Evolutionary conservation across 2,113 vertebrate genomes (phyloP).

Genomic region (Ibidorhyncha struthersii): DNA sequence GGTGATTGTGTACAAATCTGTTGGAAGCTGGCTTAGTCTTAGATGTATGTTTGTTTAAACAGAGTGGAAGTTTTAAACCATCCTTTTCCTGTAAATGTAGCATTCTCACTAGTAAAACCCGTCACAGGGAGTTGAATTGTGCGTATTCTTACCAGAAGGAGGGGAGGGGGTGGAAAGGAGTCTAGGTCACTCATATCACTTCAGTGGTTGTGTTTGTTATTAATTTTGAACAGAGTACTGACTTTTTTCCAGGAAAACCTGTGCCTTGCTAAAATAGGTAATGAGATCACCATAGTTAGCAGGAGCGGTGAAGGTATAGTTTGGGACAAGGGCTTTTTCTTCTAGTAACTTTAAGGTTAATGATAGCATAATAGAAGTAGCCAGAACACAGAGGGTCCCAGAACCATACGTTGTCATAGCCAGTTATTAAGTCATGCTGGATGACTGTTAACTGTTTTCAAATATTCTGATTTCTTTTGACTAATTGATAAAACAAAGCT

Average conservation of each 20-base stretch:
- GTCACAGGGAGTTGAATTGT: background rate
- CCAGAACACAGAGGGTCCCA: background rate
- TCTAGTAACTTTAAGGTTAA: background rate
- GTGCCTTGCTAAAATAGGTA: background rate
- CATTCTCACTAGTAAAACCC: background rate
- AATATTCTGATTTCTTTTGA: background rate
- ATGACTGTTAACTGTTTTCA: background rate
- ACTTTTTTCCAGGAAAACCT: background rate
- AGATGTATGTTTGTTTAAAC: background rate
- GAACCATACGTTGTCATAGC: background rate
- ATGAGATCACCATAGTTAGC: background rate
- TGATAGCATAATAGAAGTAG: background rate
- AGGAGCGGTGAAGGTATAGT: background rate
- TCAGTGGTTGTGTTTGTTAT: background rate
- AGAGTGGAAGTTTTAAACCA: background rate
- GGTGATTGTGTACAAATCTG: background rate
- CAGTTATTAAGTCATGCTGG: background rate
- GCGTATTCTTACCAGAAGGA: background rate
- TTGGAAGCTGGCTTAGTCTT: background rate
- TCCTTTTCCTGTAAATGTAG: background rate
- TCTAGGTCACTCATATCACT: background rate
- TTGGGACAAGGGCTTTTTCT: background rate
- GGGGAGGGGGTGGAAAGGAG: background rate
- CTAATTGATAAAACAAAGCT: background rate
- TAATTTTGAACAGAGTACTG: background rate